A percentile compares a stretch with the other conserved stretches of the same genome.
Conservation (phyloP, 92 coral and sea anemone genomes). For the Palythoa grandiflora region DNA sequence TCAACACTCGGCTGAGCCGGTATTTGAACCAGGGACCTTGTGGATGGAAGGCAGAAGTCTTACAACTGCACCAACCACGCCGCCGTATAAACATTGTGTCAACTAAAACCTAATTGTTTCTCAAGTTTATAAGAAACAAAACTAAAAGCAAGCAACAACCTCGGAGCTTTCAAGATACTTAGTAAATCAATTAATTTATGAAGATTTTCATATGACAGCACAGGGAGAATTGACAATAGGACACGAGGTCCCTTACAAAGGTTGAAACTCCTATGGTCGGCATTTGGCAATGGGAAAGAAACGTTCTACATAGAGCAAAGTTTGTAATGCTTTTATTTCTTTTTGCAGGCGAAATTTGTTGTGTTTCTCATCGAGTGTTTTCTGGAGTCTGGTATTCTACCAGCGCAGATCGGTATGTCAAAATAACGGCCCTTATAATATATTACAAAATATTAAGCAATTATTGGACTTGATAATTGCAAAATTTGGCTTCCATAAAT, state of each 20-base stretch:
- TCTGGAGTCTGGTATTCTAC: constrained; percentile 85
- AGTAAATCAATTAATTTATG: background rate
- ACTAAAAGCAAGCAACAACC: background rate
- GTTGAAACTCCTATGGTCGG: too few relatives aligned
- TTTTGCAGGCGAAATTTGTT: constrained; percentile 91
- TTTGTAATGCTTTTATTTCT: background rate
- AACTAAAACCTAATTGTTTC: too few relatives aligned
- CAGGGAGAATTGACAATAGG: too few relatives aligned
- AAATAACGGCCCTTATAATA: background rate
- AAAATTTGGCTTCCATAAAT: too few relatives aligned
- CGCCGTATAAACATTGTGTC: too few relatives aligned
- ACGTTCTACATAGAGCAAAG: background rate
- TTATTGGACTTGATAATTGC: too few relatives aligned
- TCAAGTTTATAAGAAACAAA: background rate
- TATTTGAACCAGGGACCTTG: too few relatives aligned
- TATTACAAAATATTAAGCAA: background rate
- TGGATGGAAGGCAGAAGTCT: too few relatives aligned
- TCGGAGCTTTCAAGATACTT: background rate
- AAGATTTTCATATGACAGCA: background rate
- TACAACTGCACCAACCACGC: too few relatives aligned
- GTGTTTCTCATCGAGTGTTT: constrained; percentile 84
- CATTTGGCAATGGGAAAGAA: too few relatives aligned
- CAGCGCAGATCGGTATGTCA: constrained; percentile 85
- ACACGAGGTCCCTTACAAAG: too few relatives aligned
- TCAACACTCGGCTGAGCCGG: too few relatives aligned